Percentiles rank a stretch among this genome's conserved stretches.
phyloP scores from a whole-genome alignment of 2,888 invertebrate genomes.

The Lissocephala sabroskyi region DNA sequence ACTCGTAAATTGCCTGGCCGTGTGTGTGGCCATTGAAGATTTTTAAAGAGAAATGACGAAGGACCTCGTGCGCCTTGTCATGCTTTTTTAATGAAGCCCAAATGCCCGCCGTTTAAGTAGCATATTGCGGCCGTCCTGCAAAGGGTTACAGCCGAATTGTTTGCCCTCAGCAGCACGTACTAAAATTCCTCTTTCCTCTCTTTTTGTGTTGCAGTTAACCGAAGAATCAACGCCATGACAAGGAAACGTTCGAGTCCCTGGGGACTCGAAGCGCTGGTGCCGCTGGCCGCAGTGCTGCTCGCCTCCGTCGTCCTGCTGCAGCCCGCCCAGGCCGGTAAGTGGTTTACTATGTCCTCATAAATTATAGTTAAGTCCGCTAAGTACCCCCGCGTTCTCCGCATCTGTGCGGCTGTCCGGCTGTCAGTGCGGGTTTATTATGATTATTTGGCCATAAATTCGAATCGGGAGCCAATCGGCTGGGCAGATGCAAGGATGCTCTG shows the following conservation, averaged over 20 bases:
- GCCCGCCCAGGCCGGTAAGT: conserved; percentile 71
- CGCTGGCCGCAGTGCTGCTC: conserved; percentile 55
- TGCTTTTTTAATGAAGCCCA: conserved; percentile 66
- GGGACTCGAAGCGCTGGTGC: conserved; percentile 70
- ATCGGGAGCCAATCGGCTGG: too few species aligned
- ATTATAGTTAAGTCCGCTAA: conserved; percentile 42
- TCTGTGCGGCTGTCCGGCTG: conserved; percentile 21
- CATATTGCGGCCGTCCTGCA: conserved; percentile 56
- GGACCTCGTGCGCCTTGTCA: conserved; percentile 49
- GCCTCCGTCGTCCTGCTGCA: conserved; percentile 45
- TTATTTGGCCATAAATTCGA: conserved; percentile 51
- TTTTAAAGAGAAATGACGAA: conserved; percentile 4
- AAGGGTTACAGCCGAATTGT: conserved; percentile 33
- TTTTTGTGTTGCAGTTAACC: conserved; percentile 49
- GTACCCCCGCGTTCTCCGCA: conserved; percentile 10
- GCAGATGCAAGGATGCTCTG: background rate
- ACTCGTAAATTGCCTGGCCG: conserved; percentile 65
- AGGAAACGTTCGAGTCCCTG: conserved; percentile 71
- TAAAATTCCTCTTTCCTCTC: conserved; percentile 12
- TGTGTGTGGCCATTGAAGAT: conserved; percentile 50
- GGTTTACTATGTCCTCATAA: conserved; percentile 63
- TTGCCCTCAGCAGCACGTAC: conserved; percentile 13
- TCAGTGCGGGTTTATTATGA: conserved; percentile 15
- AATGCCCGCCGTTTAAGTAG: conserved; percentile 60
- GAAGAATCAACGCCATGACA: conserved; percentile 64